Base-by-base conservation (phyloP, 2,888 invertebrate species). In the Panopea generosa region DNA sequence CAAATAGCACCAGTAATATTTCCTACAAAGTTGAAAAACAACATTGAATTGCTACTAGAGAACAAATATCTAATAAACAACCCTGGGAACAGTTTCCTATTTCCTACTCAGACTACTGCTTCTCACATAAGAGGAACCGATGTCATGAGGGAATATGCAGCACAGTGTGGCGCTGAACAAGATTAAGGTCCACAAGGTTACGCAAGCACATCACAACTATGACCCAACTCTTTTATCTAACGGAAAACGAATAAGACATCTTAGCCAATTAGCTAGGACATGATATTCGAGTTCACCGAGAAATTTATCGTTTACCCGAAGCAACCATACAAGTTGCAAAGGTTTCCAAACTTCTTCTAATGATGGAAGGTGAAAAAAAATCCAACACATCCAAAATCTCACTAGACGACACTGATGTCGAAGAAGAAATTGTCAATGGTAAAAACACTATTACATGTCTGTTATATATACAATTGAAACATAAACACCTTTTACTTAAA, bases 201-300 rank as follows among this genome's bases (percentile, higher is more conserved):
- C 24, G 57, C 57, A 57, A 67, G 27, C 67, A 67, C 18, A 67
- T 67, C 14, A 49, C 57, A n/a, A 57, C 57, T 2, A 59, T 67
- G 67, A 33, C 67, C 18, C 67, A 67, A 29, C 18, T 67, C 6
- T 20, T 67, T 14, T 49, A 67, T 22, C 49, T 67, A 0, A 57
- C 57, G 24, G 67, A 57, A 6, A 43, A 67, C 24, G 52, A 63
- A 52, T 26, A 45, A 0, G 66, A 66, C 22, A 47, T 66, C 16
- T 24, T 56, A 9, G 66, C 57, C 11, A 26, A 57, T 26, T 66
- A 56, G 26, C 18, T 66, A 1, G 66, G 66, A 29, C 56, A 66
- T 24, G 57, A 66, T 33, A 66, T 66, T 14, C 16, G 57, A 18
- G 56, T 66, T 9, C 56, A 66, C 7, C 0, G 57, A 33, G 66